Percentiles rank a stretch among this genome's conserved stretches.
Evolutionary conservation across 2,888 invertebrate genomes (phyloP).

Genomic region (Parnassius orleans): DNA sequence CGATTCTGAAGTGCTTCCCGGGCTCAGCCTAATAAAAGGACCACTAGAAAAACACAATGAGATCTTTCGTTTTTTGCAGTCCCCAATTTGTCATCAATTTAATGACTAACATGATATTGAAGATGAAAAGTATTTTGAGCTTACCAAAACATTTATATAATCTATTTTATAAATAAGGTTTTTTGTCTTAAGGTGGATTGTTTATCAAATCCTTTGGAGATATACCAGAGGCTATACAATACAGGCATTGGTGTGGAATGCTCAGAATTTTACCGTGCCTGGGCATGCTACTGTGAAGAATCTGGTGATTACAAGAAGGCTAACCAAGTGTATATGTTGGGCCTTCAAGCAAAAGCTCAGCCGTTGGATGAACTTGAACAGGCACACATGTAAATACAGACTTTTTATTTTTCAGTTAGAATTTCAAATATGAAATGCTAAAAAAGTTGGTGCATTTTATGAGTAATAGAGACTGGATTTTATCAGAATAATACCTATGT

Average conservation of each 20-base stretch:
- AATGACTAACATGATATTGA: no score
- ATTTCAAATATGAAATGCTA: neutral
- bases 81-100: no score
- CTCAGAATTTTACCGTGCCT: conserved; percentile 92
- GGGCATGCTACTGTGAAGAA: conserved; percentile 94
- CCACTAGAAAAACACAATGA: no score
- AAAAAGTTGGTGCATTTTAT: no score
- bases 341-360: conserved; percentile 88
- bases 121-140: no score
- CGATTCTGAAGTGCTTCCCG: no score
- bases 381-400: conserved; percentile 84
- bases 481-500: no score
- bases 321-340: conserved; percentile 89
- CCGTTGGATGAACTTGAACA: conserved; percentile 88
- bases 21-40: no score
- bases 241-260: conserved; percentile 91
- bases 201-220: conserved; percentile 87
- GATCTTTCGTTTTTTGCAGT: no score
- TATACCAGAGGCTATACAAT: conserved; percentile 90
- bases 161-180: neutral
- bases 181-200: conserved; percentile 83
- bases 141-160: conserved; percentile 3
- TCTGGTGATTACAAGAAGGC: conserved; percentile 91
- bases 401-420: neutral
- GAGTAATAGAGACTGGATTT: no score